Evolutionary conservation across 2,113 vertebrate species (phyloP).

Genomic region (Rhea pennata): DNA sequence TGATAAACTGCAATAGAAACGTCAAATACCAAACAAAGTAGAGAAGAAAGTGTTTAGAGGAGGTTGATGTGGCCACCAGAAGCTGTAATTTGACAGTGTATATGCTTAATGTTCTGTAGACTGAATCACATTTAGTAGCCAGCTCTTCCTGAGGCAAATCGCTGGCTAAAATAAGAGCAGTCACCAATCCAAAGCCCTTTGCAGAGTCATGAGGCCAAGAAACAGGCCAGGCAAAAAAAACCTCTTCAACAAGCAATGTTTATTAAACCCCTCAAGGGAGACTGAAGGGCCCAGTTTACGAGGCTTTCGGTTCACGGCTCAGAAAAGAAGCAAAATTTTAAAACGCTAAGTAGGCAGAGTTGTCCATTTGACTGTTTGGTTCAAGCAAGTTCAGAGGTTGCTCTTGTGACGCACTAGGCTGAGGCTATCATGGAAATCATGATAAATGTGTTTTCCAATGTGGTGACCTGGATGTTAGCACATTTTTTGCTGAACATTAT

Average conservation of each 20-base stretch:
- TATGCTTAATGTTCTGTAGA: background rate
- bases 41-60: background rate
- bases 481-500: constrained; percentile 70
- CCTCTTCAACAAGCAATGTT: background rate
- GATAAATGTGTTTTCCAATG: constrained; percentile 72
- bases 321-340: background rate
- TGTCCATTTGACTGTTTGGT: constrained; percentile 8
- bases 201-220: background rate
- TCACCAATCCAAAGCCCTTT: background rate
- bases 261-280: background rate
- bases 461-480: constrained; percentile 60
- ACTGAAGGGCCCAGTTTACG: background rate
- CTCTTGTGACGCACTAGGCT: background rate
- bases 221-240: background rate
- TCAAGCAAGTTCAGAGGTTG: constrained; percentile 64
- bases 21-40: background rate
- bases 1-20: background rate
- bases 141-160: background rate
- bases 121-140: background rate
- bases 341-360: constrained; percentile 52
- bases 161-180: background rate
- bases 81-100: background rate
- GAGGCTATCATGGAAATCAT: constrained; percentile 44
- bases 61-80: background rate
- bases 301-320: background rate